Conservation (phyloP, 2,797 vertebrate genomes). For the Labroides dimidiatus region DNA sequence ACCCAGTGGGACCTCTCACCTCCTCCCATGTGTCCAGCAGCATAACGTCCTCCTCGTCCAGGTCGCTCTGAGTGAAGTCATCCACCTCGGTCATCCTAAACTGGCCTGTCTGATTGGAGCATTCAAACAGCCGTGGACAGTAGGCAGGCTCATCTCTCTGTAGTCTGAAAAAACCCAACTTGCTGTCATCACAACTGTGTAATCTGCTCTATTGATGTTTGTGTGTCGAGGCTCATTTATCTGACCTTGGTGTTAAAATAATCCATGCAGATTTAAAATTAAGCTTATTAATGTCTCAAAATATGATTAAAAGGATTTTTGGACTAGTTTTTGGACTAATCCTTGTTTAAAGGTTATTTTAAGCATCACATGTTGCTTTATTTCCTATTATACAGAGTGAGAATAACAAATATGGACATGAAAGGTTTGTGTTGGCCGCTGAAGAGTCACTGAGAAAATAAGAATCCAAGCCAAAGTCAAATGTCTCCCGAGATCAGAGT, state of each 20-base stretch:
- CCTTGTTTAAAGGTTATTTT: slow-evolving; percentile 5
- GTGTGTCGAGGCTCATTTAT: slow-evolving; percentile 19
- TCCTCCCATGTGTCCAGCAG: slow-evolving; percentile 95
- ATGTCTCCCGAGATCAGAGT: neutral
- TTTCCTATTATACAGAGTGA: neutral
- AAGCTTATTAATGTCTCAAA: slow-evolving; percentile 40
- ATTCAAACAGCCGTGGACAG: slow-evolving; percentile 91
- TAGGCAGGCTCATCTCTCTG: slow-evolving; percentile 80
- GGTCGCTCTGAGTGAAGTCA: slow-evolving; percentile 88
- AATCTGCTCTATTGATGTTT: slow-evolving; percentile 13
- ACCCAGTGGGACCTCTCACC: slow-evolving; percentile 76
- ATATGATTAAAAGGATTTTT: slow-evolving; percentile 39
- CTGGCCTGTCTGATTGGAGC: slow-evolving; percentile 91
- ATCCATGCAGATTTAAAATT: slow-evolving; percentile 51
- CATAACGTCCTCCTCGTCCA: slow-evolving; percentile 95
- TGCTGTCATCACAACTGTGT: slow-evolving; percentile 3
- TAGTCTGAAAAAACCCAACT: slow-evolving; percentile 78
- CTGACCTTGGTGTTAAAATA: slow-evolving; percentile 42
- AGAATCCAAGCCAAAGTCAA: no score
- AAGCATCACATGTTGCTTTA: neutral
- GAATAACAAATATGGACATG: neutral
- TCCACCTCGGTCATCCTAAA: slow-evolving; percentile 91
- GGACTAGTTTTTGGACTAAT: neutral
- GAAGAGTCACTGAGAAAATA: no score
- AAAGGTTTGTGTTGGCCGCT: no score